Percentiles rank a stretch among this genome's conserved stretches.
Evolutionary conservation across 2,797 vertebrate genomes (phyloP).

Genomic region (Perodicticus potto): DNA sequence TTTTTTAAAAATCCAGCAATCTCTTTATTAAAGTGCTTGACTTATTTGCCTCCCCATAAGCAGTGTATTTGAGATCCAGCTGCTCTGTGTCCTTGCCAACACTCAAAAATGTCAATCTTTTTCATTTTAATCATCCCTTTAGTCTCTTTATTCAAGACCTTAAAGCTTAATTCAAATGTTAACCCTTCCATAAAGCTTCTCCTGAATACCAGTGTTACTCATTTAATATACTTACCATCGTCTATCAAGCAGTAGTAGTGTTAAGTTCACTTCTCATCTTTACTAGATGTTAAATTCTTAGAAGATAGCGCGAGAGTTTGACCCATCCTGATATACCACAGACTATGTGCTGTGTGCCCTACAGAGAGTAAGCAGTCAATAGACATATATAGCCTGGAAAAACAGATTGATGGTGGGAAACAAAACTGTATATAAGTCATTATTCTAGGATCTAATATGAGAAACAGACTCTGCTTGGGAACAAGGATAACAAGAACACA

Average conservation of each 20-base stretch:
- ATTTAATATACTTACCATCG: not conserved
- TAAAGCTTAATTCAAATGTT: not conserved
- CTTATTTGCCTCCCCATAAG: not conserved
- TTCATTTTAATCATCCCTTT: not conserved
- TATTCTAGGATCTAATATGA: not conserved
- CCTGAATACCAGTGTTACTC: not conserved
- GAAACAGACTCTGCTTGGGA: not conserved
- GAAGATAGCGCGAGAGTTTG: not conserved
- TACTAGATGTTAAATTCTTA: constrained; percentile 35
- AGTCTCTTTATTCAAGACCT: not conserved
- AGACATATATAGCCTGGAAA: not conserved
- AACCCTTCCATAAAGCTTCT: not conserved
- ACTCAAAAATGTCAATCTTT: not conserved
- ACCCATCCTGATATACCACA: not conserved
- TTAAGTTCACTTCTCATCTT: not conserved
- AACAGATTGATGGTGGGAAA: not conserved
- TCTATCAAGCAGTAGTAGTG: not conserved
- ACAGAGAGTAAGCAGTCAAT: not conserved
- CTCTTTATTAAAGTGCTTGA: not conserved
- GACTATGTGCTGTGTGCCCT: not conserved
- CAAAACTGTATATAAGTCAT: not conserved
- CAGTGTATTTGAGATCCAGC: not conserved
- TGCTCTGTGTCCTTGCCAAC: not conserved
- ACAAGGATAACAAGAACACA: not conserved
- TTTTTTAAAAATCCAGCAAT: not conserved